Evolutionary conservation across 2,113 vertebrate genomes (phyloP).

Genomic region (Phalacrocorax pelagicus): DNA sequence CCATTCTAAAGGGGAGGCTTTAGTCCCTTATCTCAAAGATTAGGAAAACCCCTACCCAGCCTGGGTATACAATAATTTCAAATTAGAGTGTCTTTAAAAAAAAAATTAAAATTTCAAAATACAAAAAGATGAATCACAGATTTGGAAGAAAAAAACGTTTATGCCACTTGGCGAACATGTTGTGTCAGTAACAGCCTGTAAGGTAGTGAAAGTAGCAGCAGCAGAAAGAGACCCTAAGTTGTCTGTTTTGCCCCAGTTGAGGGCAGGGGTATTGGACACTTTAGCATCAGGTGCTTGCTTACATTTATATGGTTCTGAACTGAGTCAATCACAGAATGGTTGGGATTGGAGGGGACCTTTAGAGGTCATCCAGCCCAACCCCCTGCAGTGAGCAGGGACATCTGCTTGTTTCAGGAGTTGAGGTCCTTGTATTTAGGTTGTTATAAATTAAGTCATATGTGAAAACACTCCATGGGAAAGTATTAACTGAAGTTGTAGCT

Average conservation of each 20-base stretch:
- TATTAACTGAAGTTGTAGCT: background rate
- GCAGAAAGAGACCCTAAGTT: background rate
- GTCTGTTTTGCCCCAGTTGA: background rate
- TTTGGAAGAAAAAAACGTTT: background rate
- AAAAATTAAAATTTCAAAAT: background rate
- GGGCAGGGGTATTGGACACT: background rate
- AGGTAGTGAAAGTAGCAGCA: background rate
- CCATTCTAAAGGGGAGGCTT: background rate
- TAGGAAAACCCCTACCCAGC: background rate
- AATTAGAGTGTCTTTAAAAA: background rate
- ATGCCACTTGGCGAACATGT: background rate
- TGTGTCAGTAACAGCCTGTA: background rate
- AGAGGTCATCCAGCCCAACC: background rate
- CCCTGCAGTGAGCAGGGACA: background rate
- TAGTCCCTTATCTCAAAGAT: background rate
- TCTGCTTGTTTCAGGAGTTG: background rate
- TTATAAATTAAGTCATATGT: background rate
- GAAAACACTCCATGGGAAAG: background rate
- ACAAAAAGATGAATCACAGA: background rate
- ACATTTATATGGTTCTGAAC: too few relatives aligned
- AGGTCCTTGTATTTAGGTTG: background rate
- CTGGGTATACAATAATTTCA: background rate
- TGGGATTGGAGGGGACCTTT: background rate
- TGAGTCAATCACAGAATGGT: background rate
- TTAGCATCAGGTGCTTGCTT: background rate